These are phyloP conservation scores for Gila robusta DNA, from an alignment of 2,797 vertebrate species.

Conservation along the genomic window DNA sequence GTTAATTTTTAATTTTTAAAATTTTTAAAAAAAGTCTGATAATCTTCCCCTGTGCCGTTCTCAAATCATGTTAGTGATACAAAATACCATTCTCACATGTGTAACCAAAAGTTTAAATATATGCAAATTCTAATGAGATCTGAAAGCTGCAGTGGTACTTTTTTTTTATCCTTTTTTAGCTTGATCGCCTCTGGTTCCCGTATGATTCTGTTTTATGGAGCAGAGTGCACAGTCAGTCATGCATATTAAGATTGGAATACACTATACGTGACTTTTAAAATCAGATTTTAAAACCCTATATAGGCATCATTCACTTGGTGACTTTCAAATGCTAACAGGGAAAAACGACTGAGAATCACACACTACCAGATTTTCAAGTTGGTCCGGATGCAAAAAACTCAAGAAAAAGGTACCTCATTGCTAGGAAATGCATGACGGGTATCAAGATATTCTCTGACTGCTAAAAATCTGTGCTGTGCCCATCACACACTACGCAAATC, in stretches of 20 bases:
- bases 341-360: no score
- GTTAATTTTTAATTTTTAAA: neutral
- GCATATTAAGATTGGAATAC: neutral
- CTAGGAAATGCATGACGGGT: no score
- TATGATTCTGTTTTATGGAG: neutral
- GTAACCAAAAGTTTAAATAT: constrained; percentile 4
- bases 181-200: neutral
- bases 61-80: neutral
- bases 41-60: neutral
- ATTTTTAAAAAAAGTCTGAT: no score
- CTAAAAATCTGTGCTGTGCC: no score
- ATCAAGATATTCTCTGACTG: no score
- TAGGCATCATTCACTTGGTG: no score
- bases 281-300: no score
- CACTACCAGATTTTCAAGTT: no score
- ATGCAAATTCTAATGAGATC: neutral
- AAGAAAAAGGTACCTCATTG: no score
- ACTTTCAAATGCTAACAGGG: no score
- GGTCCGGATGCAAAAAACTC: no score
- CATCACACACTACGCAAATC: neutral
- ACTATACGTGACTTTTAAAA: neutral
- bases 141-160: neutral
- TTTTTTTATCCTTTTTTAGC: neutral
- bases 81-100: neutral
- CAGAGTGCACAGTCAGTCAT: neutral